phyloP scores from a whole-genome alignment of 1,140 invertebrate species.

The Sinonovacula constricta region DNA sequence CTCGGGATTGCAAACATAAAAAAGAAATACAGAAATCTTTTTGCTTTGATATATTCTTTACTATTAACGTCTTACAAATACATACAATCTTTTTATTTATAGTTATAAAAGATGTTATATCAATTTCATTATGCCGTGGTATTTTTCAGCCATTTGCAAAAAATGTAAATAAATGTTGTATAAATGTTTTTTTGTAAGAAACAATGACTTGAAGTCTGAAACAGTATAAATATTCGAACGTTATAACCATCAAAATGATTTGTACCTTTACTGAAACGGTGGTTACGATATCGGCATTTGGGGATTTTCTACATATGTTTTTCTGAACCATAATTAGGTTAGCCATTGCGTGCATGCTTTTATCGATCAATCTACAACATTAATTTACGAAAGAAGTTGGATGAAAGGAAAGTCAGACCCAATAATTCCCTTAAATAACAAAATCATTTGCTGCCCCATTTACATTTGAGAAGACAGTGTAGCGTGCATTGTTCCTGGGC shows the following conservation, averaged over 20 bases:
- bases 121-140: too few species aligned
- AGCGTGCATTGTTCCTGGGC: conserved; percentile 11
- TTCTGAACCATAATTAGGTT: background rate
- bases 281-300: too few species aligned
- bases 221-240: background rate
- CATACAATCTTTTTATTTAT: too few species aligned
- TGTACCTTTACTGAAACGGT: too few species aligned
- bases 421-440: background rate
- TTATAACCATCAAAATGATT: background rate
- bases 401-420: background rate
- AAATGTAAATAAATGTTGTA: background rate
- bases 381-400: background rate
- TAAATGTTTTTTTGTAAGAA: background rate
- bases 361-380: background rate
- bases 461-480: conserved; percentile 8
- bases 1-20: too few species aligned
- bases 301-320: too few species aligned
- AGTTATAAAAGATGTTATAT: too few species aligned
- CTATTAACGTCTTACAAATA: too few species aligned
- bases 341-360: background rate
- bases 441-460: conserved; percentile 27
- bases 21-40: too few species aligned
- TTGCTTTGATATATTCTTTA: too few species aligned
- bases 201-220: background rate
- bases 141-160: background rate